These are phyloP conservation scores for Mactromeris polynyma DNA, from an alignment of 2,888 invertebrate genomes.

Conservation along the genomic window DNA sequence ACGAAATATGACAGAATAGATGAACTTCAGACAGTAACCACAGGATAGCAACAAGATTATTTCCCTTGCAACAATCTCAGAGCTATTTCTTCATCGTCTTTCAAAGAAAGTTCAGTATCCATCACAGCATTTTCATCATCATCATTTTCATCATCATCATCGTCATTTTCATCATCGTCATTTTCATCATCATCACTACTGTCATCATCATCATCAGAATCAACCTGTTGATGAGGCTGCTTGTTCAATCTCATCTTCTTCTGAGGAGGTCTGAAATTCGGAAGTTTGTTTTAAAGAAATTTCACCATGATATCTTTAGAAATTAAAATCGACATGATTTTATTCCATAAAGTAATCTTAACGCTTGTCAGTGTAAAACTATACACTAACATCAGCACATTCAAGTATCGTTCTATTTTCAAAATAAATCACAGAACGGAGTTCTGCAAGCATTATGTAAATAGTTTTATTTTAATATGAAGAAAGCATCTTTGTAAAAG, in stretches of 20 bases:
- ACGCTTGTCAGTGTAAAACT: too few species aligned
- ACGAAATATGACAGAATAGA: too few species aligned
- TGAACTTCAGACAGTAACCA: too few species aligned
- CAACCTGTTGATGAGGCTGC: constrained; percentile 22
- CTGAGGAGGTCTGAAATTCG: not conserved
- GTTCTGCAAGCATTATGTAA: too few species aligned
- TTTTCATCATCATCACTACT: constrained; percentile 26
- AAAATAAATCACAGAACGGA: too few species aligned
- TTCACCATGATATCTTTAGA: not conserved
- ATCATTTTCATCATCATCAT: constrained; percentile 48
- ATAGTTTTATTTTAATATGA: too few species aligned
- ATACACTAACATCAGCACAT: too few species aligned
- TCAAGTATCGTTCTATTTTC: too few species aligned
- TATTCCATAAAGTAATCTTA: too few species aligned
- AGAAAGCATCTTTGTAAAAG: too few species aligned
- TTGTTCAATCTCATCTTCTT: constrained; percentile 53
- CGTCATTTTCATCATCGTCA: constrained; percentile 53
- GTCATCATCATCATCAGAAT: not conserved
- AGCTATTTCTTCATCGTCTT: constrained; percentile 75
- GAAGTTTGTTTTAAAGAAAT: not conserved
- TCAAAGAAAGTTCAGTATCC: constrained; percentile 63
- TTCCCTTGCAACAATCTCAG: constrained; percentile 67
- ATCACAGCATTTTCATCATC: constrained; percentile 50
- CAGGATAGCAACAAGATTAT: not conserved
- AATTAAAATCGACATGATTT: too few species aligned